A percentile compares a stretch with the other conserved stretches of the same genome.
Evolutionary conservation across 1,140 invertebrate genomes (phyloP).

Genomic region (Argopecten irradians): DNA sequence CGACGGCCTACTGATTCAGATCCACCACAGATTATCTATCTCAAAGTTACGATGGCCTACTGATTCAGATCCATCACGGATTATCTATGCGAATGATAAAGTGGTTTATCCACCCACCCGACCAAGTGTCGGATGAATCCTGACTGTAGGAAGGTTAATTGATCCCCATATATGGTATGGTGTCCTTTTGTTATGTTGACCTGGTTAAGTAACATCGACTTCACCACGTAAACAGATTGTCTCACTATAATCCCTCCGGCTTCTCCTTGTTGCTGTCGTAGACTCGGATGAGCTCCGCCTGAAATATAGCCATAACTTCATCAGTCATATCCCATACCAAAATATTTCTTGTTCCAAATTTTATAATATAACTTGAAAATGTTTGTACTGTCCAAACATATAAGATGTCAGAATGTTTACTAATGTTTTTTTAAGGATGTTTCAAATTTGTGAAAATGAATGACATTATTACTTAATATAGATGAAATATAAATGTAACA

Average conservation of each 20-base stretch:
- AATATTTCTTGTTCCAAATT: background rate
- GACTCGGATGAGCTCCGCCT: constrained; percentile 73
- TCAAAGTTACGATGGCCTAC: too few relatives aligned
- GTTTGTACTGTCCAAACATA: too few relatives aligned
- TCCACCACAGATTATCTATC: too few relatives aligned
- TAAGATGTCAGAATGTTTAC: background rate
- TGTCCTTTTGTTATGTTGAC: background rate
- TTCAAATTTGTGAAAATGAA: background rate
- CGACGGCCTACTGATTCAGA: too few relatives aligned
- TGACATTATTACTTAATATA: background rate
- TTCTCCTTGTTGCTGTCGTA: constrained; percentile 74
- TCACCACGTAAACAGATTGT: background rate
- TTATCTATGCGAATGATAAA: too few relatives aligned
- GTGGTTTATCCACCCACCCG: too few relatives aligned
- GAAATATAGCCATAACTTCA: constrained; percentile 39
- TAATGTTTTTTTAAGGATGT: background rate
- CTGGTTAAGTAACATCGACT: background rate
- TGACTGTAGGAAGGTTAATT: background rate
- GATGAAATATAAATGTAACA: background rate
- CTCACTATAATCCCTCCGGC: constrained; percentile 69
- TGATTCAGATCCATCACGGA: too few relatives aligned
- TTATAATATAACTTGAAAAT: background rate
- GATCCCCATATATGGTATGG: background rate
- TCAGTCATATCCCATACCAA: background rate
- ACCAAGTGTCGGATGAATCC: too few relatives aligned